A percentile compares a stretch with the other conserved stretches of the same genome.
These are phyloP conservation scores for Eulacestoma nigropectus DNA, from an alignment of 2,113 vertebrate species.

Conservation along the genomic window DNA sequence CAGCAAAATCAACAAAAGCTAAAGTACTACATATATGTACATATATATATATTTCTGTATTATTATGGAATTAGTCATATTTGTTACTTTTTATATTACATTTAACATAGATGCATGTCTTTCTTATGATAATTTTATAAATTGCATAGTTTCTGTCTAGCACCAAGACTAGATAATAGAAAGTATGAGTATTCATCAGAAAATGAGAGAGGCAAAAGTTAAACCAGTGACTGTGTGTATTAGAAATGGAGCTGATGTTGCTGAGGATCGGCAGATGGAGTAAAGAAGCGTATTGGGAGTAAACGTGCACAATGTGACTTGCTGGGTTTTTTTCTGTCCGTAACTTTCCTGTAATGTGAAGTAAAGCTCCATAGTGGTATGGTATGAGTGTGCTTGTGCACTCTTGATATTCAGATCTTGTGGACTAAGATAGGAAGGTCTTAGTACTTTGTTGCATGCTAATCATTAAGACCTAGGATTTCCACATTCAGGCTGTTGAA, in stretches of 20 bases:
- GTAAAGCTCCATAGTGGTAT: neutral
- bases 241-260: neutral
- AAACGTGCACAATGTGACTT: neutral
- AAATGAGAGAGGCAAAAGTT: neutral
- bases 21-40: neutral
- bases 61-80: neutral
- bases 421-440: neutral
- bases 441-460: neutral
- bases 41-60: neutral
- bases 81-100: neutral
- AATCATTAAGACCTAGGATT: neutral
- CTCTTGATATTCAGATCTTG: neutral
- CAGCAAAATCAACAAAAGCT: neutral
- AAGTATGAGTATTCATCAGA: neutral
- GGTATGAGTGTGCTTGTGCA: fast-evolving
- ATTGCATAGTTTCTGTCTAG: neutral
- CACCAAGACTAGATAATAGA: neutral
- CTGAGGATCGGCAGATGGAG: neutral
- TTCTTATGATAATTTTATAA: neutral
- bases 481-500: neutral
- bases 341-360: neutral
- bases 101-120: neutral
- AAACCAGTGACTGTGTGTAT: neutral
- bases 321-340: neutral
- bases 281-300: neutral